Conservation (phyloP, 2,113 vertebrate species). For the Pachyramphus minor region DNA sequence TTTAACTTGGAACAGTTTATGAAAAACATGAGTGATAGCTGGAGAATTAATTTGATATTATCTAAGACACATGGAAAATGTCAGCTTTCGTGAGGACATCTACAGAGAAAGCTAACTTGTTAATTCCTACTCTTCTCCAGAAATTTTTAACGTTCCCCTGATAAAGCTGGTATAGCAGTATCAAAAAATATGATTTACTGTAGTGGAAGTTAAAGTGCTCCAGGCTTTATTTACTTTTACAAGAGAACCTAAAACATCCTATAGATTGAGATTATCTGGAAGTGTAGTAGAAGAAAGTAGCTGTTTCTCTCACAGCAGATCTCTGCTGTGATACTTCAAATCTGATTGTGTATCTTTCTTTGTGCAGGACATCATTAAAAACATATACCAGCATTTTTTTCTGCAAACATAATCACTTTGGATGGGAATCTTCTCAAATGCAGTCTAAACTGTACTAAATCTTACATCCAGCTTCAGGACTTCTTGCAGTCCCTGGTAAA, state of each 20-base stretch:
- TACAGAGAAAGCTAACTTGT: not conserved
- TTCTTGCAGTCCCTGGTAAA: not conserved
- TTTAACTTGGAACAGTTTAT: not conserved
- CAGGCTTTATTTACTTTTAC: not conserved
- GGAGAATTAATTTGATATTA: not conserved
- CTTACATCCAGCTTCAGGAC: not conserved
- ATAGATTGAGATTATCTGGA: not conserved
- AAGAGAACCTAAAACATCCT: not conserved
- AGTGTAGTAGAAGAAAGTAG: not conserved
- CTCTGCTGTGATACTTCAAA: not conserved
- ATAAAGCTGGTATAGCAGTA: not conserved
- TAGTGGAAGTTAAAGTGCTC: not conserved
- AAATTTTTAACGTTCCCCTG: not conserved
- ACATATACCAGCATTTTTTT: not conserved
- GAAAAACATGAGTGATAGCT: not conserved
- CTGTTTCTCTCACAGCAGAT: not conserved
- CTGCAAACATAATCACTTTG: not conserved
- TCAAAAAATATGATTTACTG: not conserved
- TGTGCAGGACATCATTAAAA: not conserved
- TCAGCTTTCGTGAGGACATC: not conserved
- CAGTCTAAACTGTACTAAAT: not conserved
- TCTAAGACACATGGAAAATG: not conserved
- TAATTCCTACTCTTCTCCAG: not conserved
- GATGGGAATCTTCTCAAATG: not conserved
- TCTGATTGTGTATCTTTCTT: not conserved